A percentile compares a stretch with the other conserved stretches of the same genome.
These are phyloP conservation scores for Lottia scabra DNA, from an alignment of 2,888 invertebrate genomes.

Conservation along the genomic window DNA sequence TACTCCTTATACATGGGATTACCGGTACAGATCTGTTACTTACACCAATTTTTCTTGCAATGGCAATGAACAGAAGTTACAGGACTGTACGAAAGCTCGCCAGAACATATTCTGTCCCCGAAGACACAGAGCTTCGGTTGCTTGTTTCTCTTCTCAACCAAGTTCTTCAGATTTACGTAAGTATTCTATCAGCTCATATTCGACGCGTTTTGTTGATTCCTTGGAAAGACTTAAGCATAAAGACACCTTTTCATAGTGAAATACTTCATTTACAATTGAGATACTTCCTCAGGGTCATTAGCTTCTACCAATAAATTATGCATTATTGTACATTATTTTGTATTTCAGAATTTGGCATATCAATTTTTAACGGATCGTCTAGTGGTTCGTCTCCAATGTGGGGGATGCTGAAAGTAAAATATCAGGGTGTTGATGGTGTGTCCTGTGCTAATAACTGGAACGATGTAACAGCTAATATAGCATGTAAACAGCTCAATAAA, in stretches of 20 bases:
- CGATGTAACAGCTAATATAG: conserved; percentile 41
- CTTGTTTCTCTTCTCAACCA: conserved; percentile 29
- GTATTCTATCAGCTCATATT: too few species aligned
- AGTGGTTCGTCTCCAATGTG: conserved; percentile 6
- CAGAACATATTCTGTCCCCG: conserved; percentile 29
- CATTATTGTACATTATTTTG: background rate
- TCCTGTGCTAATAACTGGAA: conserved; percentile 48
- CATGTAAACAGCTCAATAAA: conserved; percentile 64
- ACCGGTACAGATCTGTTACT: conserved; percentile 42
- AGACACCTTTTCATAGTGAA: too few species aligned
- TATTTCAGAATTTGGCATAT: background rate
- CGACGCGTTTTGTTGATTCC: too few species aligned
- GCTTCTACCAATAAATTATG: too few species aligned
- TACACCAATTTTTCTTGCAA: conserved; percentile 42
- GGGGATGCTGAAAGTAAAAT: conserved; percentile 16
- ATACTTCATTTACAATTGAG: too few species aligned
- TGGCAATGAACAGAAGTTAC: conserved; percentile 40
- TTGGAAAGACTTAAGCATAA: too few species aligned
- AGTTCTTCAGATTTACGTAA: too few species aligned
- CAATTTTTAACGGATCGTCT: background rate
- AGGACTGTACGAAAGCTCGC: conserved; percentile 29
- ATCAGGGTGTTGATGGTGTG: conserved; percentile 11
- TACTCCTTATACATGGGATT: background rate
- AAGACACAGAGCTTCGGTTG: conserved; percentile 39
- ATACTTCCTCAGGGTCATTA: too few species aligned